Evolutionary conservation across 2,888 invertebrate species (phyloP).

Genomic region (Tenthredo livida): DNA sequence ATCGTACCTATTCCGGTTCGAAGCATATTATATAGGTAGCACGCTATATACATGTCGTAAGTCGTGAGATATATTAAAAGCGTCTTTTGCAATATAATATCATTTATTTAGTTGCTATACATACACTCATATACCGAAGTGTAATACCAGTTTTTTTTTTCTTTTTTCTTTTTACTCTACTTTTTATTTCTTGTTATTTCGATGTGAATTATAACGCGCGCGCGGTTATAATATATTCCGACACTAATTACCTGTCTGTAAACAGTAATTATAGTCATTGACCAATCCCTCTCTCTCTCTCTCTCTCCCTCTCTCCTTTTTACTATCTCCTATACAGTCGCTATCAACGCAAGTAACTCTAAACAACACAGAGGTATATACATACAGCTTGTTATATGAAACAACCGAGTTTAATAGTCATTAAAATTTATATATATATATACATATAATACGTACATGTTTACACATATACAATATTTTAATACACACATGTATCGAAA

Average conservation of each 20-base stretch:
- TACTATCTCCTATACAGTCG: background rate
- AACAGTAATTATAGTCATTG: conserved; percentile 9
- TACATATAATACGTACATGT: background rate
- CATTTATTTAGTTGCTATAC: background rate
- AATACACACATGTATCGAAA: background rate
- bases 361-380: background rate
- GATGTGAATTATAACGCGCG: background rate
- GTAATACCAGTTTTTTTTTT: background rate
- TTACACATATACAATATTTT: background rate
- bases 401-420: background rate
- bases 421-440: background rate
- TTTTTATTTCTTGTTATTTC: background rate
- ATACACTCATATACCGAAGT: background rate
- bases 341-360: background rate
- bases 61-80: background rate
- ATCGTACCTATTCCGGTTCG: too few relatives aligned
- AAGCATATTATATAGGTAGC: too few relatives aligned
- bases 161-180: too few relatives aligned
- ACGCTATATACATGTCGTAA: background rate
- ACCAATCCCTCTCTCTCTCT: conserved; percentile 1
- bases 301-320: background rate
- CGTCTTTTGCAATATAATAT: background rate
- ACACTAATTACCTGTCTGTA: background rate
- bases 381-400: background rate
- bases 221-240: background rate